Base-by-base conservation (phyloP, 2,888 invertebrate genomes). In the Tuta absoluta region DNA sequence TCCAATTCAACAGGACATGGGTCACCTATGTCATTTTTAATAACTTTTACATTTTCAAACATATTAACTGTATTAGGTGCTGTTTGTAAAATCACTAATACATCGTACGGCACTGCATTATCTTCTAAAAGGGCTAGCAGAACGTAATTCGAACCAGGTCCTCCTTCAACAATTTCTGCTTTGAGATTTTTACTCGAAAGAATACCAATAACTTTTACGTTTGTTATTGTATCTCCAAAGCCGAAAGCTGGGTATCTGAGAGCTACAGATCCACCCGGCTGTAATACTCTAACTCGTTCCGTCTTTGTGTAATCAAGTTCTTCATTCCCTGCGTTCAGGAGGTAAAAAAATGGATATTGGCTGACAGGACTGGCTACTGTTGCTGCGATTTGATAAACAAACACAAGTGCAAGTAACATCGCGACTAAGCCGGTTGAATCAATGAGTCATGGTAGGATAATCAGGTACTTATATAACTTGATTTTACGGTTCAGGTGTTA, bases 291-390 rank as follows among this genome's bases (percentile, higher is more conserved):
- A 57, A 91, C 84, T 68, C 91, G 90, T 71, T 89, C 87, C n/a
- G 85, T 76, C 61, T 79, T 84, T 2, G 84, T 82, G 57, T 85
- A 86, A 65, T 87, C 77, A 28, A 91, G 68, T 14, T 89, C 91
- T 85, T 91, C 91, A 83, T 91, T 91, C 58, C 91, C 91, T 57
- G 91, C 79, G 69, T 91, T 91, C 23, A 91, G 74, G 33, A 91
- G 72, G 67, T 90, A 91, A 56, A 87, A 85, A 68, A 82, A 90
- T 0, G 91, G 91, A 64, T 89, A 91, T 71, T 88, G 89, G 67
- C 88, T 87, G 62, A 88, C 85, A 8, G 91, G 87, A 75, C 81
- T 86, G 0, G 84, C 86, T 11, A 49, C 5, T 21, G 49, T 19
- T 28, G 75, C 66, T 23, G 73, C 71, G 14, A 82, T 61, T 66